Percentiles rank a stretch among this genome's conserved stretches.
Conservation (phyloP, 2,888 invertebrate species). For the Tryphoninae sp. region DNA sequence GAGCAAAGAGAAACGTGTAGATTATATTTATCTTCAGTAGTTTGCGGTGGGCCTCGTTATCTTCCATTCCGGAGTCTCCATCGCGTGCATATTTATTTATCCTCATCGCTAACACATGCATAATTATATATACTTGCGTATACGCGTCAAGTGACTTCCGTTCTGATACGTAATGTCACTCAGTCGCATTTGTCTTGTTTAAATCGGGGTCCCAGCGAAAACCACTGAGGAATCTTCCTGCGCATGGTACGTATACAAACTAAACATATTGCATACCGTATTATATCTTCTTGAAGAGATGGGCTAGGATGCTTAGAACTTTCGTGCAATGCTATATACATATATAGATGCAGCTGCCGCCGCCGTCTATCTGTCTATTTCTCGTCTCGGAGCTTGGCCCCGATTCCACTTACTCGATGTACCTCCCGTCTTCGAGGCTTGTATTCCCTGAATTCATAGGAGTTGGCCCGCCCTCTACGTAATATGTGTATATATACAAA, state of each 20-base stretch:
- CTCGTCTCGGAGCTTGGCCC: constrained; percentile 26
- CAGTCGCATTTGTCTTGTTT: constrained; percentile 37
- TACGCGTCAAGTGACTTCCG: constrained; percentile 6
- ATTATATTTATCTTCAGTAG: neutral
- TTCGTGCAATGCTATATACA: constrained; percentile 30
- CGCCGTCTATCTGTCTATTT: constrained; percentile 17
- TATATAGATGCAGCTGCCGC: neutral
- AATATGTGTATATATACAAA: neutral
- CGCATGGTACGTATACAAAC: neutral
- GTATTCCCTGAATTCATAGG: constrained; percentile 1
- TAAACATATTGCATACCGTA: neutral
- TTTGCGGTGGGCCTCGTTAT: no score
- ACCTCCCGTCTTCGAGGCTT: neutral
- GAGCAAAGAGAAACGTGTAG: neutral
- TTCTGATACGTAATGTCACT: constrained; percentile 20
- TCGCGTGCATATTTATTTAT: no score
- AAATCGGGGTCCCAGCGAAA: constrained; percentile 18
- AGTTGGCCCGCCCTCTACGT: neutral
- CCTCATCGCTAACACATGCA: neutral
- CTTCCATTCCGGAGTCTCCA: no score
- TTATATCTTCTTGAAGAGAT: neutral
- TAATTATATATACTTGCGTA: neutral
- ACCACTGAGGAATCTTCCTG: constrained; percentile 22
- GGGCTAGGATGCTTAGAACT: constrained; percentile 20
- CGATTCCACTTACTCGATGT: neutral